A percentile compares a stretch with the other conserved stretches of the same genome.
Conservation (phyloP, 2,888 invertebrate genomes). For the Xanthia icteritia region DNA sequence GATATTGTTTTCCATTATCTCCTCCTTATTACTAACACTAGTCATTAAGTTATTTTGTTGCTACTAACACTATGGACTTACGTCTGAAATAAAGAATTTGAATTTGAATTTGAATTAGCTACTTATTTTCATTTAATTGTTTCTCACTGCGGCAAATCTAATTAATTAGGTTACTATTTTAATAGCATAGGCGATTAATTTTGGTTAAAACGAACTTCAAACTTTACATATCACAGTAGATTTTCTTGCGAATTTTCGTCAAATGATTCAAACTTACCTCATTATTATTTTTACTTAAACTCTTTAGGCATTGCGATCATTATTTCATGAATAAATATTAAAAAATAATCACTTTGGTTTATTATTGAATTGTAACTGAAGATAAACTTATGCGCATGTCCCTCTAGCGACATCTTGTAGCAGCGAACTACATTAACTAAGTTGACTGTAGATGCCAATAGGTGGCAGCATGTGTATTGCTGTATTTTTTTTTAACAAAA, state of each 20-base stretch:
- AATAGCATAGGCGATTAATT: no score
- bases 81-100: no score
- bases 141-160: background rate
- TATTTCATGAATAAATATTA: background rate
- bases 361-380: background rate
- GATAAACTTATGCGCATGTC: constrained; percentile 39
- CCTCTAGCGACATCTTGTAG: constrained; percentile 53
- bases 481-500: background rate
- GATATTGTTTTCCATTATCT: no score
- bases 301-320: background rate
- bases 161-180: background rate
- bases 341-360: background rate
- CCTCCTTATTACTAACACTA: no score
- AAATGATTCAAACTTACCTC: background rate
- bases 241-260: background rate
- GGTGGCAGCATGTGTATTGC: constrained; percentile 50
- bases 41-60: no score
- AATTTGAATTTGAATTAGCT: no score
- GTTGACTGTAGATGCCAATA: constrained; percentile 15
- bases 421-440: constrained; percentile 3
- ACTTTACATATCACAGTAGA: background rate
- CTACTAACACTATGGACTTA: no score
- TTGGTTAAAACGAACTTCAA: background rate
- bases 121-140: no score
- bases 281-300: background rate